These are phyloP conservation scores for Heliconius himera DNA, from an alignment of 1,140 invertebrate species.

Conservation along the genomic window DNA sequence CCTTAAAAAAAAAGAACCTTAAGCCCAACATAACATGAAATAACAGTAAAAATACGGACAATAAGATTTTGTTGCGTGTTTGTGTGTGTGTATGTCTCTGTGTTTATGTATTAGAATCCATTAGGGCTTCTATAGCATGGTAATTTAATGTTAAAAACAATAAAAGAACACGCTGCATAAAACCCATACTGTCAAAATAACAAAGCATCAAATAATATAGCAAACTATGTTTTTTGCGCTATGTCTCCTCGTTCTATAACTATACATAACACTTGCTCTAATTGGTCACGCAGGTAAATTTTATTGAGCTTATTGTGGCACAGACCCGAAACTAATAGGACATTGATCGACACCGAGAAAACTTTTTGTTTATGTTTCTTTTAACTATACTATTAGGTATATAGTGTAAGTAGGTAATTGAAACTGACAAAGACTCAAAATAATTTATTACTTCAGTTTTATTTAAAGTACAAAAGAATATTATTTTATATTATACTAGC, in stretches of 20 bases:
- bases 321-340: conserved; percentile 31
- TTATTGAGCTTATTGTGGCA: conserved; percentile 18
- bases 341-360: conserved; percentile 14
- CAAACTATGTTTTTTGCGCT: neutral
- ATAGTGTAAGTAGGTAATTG: neutral
- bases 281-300: conserved; percentile 38
- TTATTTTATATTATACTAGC: no score
- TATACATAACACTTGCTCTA: neutral
- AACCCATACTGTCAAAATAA: no score
- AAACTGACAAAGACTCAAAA: neutral
- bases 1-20: no score
- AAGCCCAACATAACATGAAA: no score
- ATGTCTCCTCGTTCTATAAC: neutral
- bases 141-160: no score
- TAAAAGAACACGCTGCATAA: no score
- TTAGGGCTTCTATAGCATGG: no score
- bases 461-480: neutral
- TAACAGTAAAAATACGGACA: no score
- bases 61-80: no score
- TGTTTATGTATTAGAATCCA: no score
- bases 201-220: neutral
- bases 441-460: neutral
- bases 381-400: conserved; percentile 7
- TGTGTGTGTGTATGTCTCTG: no score
- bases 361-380: conserved; percentile 8